Evolutionary conservation across 2,888 invertebrate species (phyloP).

Genomic region (Laothoe populi): DNA sequence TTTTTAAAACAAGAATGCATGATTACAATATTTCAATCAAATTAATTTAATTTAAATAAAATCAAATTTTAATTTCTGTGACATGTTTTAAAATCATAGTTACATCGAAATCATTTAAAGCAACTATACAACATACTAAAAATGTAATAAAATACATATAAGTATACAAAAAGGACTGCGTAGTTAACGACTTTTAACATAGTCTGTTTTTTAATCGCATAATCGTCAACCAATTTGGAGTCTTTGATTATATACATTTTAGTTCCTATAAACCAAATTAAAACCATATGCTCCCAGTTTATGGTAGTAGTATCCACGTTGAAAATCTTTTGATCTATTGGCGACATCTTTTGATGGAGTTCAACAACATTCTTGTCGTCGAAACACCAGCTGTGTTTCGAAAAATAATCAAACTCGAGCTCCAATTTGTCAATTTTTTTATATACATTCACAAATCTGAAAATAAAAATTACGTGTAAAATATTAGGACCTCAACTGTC

Average conservation of each 20-base stretch:
- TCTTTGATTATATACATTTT: conserved; percentile 43
- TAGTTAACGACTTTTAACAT: conserved; percentile 36
- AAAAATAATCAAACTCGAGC: conserved; percentile 32
- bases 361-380: conserved; percentile 40
- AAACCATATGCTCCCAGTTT: conserved; percentile 37
- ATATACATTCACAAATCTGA: conserved; percentile 47
- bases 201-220: conserved; percentile 38
- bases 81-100: background rate
- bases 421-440: conserved; percentile 39
- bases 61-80: background rate
- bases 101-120: background rate
- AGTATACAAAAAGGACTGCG: background rate
- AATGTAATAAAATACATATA: background rate
- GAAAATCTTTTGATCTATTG: conserved; percentile 41
- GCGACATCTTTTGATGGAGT: conserved; percentile 36
- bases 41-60: too few species aligned
- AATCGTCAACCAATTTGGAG: conserved; percentile 32
- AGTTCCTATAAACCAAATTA: conserved; percentile 42
- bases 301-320: conserved; percentile 39
- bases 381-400: conserved; percentile 42
- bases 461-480: too few species aligned
- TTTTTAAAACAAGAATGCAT: too few species aligned
- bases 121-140: background rate
- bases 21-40: too few species aligned
- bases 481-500: too few species aligned